Percentiles rank a stretch among this genome's conserved stretches.
Evolutionary conservation across 2,888 invertebrate genomes (phyloP).

Genomic region (Barypeithes pellucidus): DNA sequence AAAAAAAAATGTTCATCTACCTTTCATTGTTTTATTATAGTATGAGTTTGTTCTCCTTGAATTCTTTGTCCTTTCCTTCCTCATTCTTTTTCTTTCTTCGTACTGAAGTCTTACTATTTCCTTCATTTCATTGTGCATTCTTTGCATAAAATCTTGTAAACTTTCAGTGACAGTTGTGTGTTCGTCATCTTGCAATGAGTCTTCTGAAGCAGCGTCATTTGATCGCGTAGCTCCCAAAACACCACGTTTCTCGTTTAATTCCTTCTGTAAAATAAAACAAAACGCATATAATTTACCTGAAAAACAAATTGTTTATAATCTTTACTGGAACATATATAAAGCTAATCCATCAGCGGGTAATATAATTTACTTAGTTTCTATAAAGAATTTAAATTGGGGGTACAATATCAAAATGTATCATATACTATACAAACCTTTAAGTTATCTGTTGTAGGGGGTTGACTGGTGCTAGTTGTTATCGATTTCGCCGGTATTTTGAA

Average conservation of each 20-base stretch:
- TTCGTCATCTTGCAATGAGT: slow-evolving; percentile 52
- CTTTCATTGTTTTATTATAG: no score
- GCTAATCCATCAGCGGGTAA: no score
- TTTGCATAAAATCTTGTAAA: slow-evolving; percentile 57
- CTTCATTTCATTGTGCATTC: slow-evolving; percentile 58
- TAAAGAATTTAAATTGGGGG: no score
- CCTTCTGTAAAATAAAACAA: neutral
- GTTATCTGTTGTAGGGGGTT: slow-evolving; percentile 20
- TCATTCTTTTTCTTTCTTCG: slow-evolving; percentile 44
- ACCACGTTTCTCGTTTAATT: neutral
- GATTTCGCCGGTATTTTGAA: slow-evolving; percentile 11
- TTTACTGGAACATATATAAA: no score
- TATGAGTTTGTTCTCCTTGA: slow-evolving; percentile 28
- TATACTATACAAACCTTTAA: slow-evolving; percentile 5
- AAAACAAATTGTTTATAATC: no score
- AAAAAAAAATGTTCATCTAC: no score
- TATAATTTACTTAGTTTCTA: no score
- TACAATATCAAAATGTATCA: no score
- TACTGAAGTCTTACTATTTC: slow-evolving; percentile 47
- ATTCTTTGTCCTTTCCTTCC: slow-evolving; percentile 37
- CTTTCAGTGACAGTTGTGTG: slow-evolving; percentile 55
- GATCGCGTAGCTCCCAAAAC: slow-evolving; percentile 10
- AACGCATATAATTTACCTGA: no score
- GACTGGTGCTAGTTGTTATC: neutral
- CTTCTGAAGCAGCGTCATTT: neutral